These are phyloP conservation scores for Sisyra nigra DNA, from an alignment of 2,888 invertebrate species.

Conservation along the genomic window DNA sequence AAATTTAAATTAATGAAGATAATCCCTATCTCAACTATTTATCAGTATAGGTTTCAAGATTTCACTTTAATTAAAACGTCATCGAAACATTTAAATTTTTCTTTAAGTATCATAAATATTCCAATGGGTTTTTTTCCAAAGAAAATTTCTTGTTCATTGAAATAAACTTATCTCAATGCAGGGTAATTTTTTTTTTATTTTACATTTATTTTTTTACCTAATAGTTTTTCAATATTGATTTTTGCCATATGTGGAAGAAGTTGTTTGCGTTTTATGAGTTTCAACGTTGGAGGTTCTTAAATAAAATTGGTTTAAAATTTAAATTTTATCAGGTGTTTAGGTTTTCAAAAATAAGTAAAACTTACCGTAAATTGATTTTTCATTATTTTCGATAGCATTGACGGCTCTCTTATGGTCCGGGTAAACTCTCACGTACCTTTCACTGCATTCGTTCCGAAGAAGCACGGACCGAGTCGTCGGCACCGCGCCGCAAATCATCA, in stretches of 20 bases:
- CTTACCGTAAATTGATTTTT: slow-evolving; percentile 6
- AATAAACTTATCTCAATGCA: not conserved
- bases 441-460: slow-evolving; percentile 5
- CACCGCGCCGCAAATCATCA: slow-evolving; percentile 10
- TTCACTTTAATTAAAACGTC: no score
- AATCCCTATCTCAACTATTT: no score
- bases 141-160: not conserved
- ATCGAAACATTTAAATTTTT: no score
- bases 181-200: not conserved
- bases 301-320: no score
- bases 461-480: slow-evolving; percentile 9
- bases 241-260: not conserved
- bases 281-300: no score
- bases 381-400: slow-evolving; percentile 3
- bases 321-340: not conserved
- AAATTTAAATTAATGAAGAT: no score
- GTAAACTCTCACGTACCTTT: slow-evolving; percentile 5
- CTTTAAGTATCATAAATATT: no score
- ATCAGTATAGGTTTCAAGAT: no score
- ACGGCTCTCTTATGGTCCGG: slow-evolving; percentile 2
- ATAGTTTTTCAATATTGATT: no score
- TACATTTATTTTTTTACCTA: not conserved
- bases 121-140: not conserved
- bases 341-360: not conserved
- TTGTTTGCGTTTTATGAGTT: not conserved